A percentile compares a stretch with the other conserved stretches of the same genome.
phyloP scores from a whole-genome alignment of 2,113 vertebrate species.

The Hipposideros armiger region DNA sequence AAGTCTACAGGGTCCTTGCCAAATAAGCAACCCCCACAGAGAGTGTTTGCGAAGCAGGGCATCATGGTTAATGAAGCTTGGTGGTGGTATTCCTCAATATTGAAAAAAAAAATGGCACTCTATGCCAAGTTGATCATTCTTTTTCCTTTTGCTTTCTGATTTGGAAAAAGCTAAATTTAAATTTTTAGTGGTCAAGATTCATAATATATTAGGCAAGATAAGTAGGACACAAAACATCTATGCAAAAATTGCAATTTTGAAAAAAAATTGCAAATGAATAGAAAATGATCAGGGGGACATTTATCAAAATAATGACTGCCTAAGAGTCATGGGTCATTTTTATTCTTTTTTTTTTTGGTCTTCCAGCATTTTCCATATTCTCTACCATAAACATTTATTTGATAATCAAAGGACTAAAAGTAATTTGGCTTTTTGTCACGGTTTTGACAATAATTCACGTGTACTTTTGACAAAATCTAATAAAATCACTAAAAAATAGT shows the following conservation, averaged over 20 bases:
- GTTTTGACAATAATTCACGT: conserved; percentile 12
- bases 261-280: not conserved
- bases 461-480: not conserved
- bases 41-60: not conserved
- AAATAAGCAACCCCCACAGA: conserved; percentile 6
- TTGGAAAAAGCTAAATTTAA: not conserved
- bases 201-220: not conserved
- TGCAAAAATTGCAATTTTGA: not conserved
- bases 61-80: conserved; percentile 18
- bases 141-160: conserved; percentile 38
- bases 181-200: not conserved
- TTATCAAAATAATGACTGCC: not conserved
- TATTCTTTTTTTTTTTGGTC: not conserved
- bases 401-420: conserved; percentile 15
- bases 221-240: not conserved
- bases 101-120: conserved; percentile 18
- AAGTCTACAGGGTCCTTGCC: conserved; percentile 4
- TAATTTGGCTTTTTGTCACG: not conserved
- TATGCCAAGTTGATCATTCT: not conserved
- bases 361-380: not conserved
- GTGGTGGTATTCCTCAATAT: not conserved
- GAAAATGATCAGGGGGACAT: not conserved
- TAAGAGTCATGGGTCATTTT: not conserved
- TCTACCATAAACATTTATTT: not conserved
- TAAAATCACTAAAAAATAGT: not conserved